Percentiles rank a stretch among this genome's conserved stretches.
phyloP scores from a whole-genome alignment of 2,113 vertebrate species.

The Grallaria varia region DNA sequence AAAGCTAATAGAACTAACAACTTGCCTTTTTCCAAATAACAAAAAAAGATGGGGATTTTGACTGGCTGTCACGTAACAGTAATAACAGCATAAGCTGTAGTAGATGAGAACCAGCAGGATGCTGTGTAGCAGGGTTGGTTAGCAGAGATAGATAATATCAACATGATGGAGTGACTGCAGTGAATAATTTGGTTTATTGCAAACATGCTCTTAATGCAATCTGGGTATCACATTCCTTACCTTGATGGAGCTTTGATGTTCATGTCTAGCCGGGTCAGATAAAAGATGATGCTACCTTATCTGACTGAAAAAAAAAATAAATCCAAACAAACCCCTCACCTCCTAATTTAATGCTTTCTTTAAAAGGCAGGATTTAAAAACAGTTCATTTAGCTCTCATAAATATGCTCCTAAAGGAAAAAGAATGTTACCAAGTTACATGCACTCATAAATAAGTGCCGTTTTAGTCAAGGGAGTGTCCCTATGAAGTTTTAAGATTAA shows the following conservation, averaged over 20 bases:
- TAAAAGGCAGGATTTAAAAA: background rate
- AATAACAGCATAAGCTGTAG: background rate
- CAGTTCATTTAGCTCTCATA: background rate
- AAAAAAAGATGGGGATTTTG: background rate
- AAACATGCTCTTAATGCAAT: background rate
- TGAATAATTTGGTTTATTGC: background rate
- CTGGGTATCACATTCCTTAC: background rate
- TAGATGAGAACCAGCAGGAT: background rate
- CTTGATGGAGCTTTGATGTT: background rate
- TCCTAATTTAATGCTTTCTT: background rate
- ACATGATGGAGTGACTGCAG: background rate
- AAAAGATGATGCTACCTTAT: background rate
- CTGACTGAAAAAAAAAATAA: background rate
- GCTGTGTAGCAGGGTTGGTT: background rate
- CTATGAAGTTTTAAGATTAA: background rate
- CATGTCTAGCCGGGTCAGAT: background rate
- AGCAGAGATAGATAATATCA: background rate
- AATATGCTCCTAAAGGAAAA: background rate
- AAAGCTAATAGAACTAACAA: background rate
- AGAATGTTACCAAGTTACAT: background rate
- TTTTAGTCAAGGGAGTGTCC: background rate
- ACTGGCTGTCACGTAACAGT: background rate
- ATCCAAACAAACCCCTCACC: background rate
- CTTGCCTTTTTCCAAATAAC: background rate
- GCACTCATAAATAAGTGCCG: background rate